Percentiles rank a stretch among this genome's conserved stretches.
phyloP scores from a whole-genome alignment of 2,113 vertebrate genomes.

The Symphodus melops region DNA sequence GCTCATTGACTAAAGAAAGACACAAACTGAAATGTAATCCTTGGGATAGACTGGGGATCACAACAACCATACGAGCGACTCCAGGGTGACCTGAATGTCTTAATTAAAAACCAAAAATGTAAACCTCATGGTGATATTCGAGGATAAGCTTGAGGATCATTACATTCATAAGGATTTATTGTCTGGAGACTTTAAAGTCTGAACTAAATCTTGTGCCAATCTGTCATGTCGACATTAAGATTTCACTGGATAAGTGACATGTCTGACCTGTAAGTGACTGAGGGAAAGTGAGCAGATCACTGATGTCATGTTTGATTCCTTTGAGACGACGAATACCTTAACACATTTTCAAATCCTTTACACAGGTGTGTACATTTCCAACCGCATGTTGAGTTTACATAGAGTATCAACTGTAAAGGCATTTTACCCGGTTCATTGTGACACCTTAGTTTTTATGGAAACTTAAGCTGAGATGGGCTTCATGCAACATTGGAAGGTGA shows the following conservation, averaged over 20 bases:
- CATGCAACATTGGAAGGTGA: not conserved
- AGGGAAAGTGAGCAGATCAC: not conserved
- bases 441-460: not conserved
- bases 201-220: not conserved
- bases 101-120: not conserved
- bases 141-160: not conserved
- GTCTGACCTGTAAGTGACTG: not conserved
- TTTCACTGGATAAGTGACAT: constrained; percentile 1
- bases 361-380: no score
- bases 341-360: not conserved
- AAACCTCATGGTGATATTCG: not conserved
- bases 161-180: not conserved
- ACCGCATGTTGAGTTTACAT: no score
- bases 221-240: not conserved
- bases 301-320: not conserved
- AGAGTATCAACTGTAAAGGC: not conserved
- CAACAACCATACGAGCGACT: not conserved
- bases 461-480: not conserved
- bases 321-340: not conserved
- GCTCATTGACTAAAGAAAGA: not conserved
- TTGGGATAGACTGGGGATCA: not conserved
- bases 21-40: not conserved
- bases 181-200: not conserved
- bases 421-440: no score
- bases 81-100: not conserved